These are phyloP conservation scores for Pseudobourletiella spinata DNA, from an alignment of 1,140 invertebrate genomes.

Conservation along the genomic window DNA sequence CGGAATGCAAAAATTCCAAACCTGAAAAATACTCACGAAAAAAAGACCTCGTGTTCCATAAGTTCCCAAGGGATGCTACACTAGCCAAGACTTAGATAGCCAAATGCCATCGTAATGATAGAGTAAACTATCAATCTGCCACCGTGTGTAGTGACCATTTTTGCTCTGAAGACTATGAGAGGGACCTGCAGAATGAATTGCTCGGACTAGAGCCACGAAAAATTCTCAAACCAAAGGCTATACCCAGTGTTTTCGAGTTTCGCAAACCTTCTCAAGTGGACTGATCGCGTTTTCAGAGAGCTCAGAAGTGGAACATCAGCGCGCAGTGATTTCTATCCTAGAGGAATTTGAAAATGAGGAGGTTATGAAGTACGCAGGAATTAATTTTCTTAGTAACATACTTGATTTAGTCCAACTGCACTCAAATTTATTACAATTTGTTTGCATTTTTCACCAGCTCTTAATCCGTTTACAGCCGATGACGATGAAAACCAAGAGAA, in stretches of 20 bases:
- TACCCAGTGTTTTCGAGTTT: conserved; percentile 7
- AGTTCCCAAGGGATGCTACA: conserved; percentile 4
- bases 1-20: neutral
- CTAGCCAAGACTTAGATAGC: conserved; percentile 11
- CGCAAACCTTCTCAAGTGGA: no score
- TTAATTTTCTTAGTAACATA: no score
- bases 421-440: no score
- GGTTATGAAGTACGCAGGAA: no score
- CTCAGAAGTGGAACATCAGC: no score
- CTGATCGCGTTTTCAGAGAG: no score
- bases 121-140: conserved; percentile 2
- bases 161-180: conserved; percentile 12
- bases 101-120: conserved; percentile 11
- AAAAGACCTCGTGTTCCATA: conserved; percentile 3
- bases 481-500: no score
- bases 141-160: conserved; percentile 24
- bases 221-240: neutral
- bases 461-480: no score
- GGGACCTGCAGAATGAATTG: conserved; percentile 23
- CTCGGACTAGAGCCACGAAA: conserved; percentile 8
- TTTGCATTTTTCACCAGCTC: no score
- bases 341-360: no score
- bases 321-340: no score
- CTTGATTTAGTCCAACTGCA: no score
- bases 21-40: neutral